Evolutionary conservation across 2,113 vertebrate genomes (phyloP), one percentile per base, ranked within the genome.

Genomic region (Tachuris rubrigastra): DNA sequence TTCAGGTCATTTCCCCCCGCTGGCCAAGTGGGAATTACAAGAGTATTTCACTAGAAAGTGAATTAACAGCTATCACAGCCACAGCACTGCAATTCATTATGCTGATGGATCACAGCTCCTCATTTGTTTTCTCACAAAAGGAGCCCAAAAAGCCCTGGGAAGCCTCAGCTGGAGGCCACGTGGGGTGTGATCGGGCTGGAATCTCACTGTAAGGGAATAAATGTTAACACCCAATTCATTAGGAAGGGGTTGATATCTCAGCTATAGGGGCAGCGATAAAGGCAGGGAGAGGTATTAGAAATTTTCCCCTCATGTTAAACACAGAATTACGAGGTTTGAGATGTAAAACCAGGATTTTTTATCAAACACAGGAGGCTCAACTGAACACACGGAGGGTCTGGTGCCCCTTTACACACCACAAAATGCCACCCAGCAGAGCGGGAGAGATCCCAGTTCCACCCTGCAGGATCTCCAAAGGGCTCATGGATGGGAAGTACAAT

Each of bases 1-100:
- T 37, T 85, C 85, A 42, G 92, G 92, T 85, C 94, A 86, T 27
- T 76, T 31, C 56, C n/a, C 82, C 83, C 85, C 88, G 69, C 62
- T 46, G 39, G 67, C 75, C 90, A 42, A 83, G 59, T 0, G 0
- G 82, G 90, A 93, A 92, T 92, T 85, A 92, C 82, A 76, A 16
- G 82, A 82, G 28, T 31, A 76, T 85, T 85, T 85, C 74, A 62
- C 22, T 83, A 25, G 39, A 30, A 69, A 90, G 59, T 35, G 88
- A 93, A 94, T 94, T 66, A 95, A 93, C 71, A 31, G 4, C 0
- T 23, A 58, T 50, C 77, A 23, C 71, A 80, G 91, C 24, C 91
- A 76, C 37, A 65, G 86, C 83, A 12, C 59, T 56, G 92, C 82
- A 69, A 86, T 83, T 85, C 78, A 53, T 88, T 94, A 58, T 33